Evolutionary conservation across 1,140 invertebrate genomes (phyloP).

Genomic region (Drosophila punjabiensis): DNA sequence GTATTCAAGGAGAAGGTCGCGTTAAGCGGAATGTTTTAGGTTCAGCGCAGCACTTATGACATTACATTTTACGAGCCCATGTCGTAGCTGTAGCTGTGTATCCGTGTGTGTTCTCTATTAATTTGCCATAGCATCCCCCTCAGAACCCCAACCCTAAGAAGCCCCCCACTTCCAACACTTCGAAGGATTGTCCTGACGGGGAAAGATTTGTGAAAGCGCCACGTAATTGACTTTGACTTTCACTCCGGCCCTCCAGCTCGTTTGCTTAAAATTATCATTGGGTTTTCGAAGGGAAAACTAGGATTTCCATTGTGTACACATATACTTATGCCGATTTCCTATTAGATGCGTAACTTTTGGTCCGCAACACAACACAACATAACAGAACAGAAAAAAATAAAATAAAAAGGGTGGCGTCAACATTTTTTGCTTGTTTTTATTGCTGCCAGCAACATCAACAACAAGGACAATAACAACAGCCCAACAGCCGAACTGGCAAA

Average conservation of each 20-base stretch:
- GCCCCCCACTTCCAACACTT: conserved; percentile 12
- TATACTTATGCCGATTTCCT: conserved; percentile 79
- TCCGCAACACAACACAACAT: conserved; percentile 53
- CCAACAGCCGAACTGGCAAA: too few relatives aligned
- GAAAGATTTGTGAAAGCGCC: conserved; percentile 80
- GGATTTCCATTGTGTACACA: conserved; percentile 78
- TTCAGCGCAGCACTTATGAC: conserved; percentile 78
- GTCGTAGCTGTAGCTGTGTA: conserved; percentile 19
- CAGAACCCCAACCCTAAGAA: neutral
- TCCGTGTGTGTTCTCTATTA: conserved; percentile 70
- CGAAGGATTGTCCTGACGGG: conserved; percentile 67
- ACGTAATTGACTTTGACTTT: conserved; percentile 81
- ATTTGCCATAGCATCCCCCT: conserved; percentile 75
- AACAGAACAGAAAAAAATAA: conserved; percentile 36
- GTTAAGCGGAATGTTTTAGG: conserved; percentile 80
- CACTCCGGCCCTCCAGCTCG: conserved; percentile 30
- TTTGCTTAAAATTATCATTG: conserved; percentile 81
- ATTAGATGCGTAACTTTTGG: conserved; percentile 58
- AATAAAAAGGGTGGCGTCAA: conserved; percentile 77
- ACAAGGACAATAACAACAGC: conserved; percentile 46
- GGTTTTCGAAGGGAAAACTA: conserved; percentile 40
- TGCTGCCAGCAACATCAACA: conserved; percentile 74
- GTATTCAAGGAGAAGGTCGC: conserved; percentile 45
- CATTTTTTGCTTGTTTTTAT: conserved; percentile 80
- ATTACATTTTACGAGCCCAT: conserved; percentile 73